Conservation (phyloP, 1,140 invertebrate genomes). For the Sipha flava region DNA sequence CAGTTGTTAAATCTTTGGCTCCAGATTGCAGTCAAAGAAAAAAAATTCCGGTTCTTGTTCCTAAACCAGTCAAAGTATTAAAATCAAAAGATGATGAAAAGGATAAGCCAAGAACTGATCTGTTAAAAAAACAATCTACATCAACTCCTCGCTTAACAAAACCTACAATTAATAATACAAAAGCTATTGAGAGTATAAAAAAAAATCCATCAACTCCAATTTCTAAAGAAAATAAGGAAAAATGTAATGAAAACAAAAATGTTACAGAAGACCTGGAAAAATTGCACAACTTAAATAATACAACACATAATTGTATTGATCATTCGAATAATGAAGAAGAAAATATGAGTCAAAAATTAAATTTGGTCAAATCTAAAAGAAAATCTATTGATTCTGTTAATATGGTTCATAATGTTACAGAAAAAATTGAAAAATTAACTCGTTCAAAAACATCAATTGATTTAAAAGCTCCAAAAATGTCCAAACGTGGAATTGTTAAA, state of each 20-base stretch:
- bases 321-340: neutral
- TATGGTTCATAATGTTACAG: neutral
- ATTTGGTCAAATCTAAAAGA: conserved; percentile 6
- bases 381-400: neutral
- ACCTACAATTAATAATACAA: neutral
- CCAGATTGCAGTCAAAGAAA: neutral
- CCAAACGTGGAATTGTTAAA: conserved; percentile 15
- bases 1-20: neutral
- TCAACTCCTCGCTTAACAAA: neutral
- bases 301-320: neutral
- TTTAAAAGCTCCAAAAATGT: neutral
- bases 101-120: neutral
- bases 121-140: neutral
- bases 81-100: conserved; percentile 4
- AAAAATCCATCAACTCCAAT: neutral
- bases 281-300: neutral
- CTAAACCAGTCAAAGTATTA: conserved; percentile 8
- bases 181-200: neutral
- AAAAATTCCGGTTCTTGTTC: conserved; percentile 23
- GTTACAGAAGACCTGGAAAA: neutral
- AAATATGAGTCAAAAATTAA: neutral
- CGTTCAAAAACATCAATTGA: conserved; percentile 33
- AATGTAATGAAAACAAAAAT: neutral
- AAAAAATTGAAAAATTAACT: conserved; percentile 13
- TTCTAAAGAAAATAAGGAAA: neutral